phyloP scores from a whole-genome alignment of 2,888 invertebrate genomes.

The Drosophila infuscata region DNA sequence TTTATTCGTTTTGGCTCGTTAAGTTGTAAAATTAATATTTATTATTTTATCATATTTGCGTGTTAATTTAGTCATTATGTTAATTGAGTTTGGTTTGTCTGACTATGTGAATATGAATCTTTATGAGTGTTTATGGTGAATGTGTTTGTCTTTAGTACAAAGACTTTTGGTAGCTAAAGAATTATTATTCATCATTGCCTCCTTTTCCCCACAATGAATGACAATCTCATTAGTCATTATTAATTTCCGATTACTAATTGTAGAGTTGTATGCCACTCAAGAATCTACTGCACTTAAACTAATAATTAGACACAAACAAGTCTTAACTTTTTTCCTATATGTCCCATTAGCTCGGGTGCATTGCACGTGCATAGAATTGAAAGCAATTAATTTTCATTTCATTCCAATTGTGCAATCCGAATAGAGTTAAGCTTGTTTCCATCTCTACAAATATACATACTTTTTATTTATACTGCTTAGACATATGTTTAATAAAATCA shows the following conservation, averaged over 20 bases:
- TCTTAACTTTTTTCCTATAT: conserved; percentile 23
- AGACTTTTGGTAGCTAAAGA: neutral
- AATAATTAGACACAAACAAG: neutral
- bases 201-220: neutral
- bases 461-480: neutral
- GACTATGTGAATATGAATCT: neutral
- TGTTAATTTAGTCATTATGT: conserved; percentile 52
- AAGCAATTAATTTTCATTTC: conserved; percentile 58
- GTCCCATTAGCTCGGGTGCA: conserved; percentile 44
- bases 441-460: no score
- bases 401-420: conserved; percentile 22
- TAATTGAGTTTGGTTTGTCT: conserved; percentile 20
- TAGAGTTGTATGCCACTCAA: conserved; percentile 13
- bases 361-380: conserved; percentile 71
- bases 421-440: neutral
- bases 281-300: neutral
- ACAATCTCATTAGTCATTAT: neutral
- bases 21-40: conserved; percentile 42
- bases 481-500: neutral
- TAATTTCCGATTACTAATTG: conserved; percentile 9
- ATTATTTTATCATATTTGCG: conserved; percentile 35
- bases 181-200: neutral
- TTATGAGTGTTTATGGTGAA: neutral
- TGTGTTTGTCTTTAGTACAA: neutral
- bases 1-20: conserved; percentile 44